Percentiles rank a stretch among this genome's conserved stretches.
Evolutionary conservation across 2,113 vertebrate species (phyloP).

Genomic region (Chascanopsetta lugubris): DNA sequence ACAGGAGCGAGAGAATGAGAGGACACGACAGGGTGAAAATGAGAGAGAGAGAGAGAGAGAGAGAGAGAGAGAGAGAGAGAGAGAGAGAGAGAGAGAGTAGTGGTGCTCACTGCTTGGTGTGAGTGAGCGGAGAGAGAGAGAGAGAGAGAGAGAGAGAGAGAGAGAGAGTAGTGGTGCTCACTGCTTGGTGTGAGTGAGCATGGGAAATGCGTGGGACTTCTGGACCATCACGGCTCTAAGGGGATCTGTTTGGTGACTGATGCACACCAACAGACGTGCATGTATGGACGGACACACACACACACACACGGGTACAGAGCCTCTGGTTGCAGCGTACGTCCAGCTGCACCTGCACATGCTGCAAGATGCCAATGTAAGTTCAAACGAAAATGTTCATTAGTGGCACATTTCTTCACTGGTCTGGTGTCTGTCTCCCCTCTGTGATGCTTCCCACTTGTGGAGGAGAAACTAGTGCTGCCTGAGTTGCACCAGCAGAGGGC

Average conservation of each 20-base stretch:
- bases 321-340: background rate
- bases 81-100: constrained; percentile 52
- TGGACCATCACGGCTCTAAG: constrained; percentile 67
- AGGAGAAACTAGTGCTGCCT: constrained; percentile 43
- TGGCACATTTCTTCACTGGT: background rate
- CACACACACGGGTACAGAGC: background rate
- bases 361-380: background rate
- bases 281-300: constrained; percentile 10
- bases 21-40: constrained; percentile 59
- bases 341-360: background rate
- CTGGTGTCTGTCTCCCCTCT: constrained; percentile 3
- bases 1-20: constrained; percentile 57
- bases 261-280: constrained; percentile 24
- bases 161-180: constrained; percentile 68
- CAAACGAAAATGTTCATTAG: background rate
- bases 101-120: constrained; percentile 77
- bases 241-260: constrained; percentile 63
- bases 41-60: constrained; percentile 50
- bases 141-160: constrained; percentile 31
- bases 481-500: constrained; percentile 80
- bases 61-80: constrained; percentile 18
- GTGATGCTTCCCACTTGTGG: constrained; percentile 23
- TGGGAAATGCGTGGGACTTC: constrained; percentile 83
- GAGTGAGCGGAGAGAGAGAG: constrained; percentile 67
- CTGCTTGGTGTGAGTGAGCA: constrained; percentile 80